Conservation (phyloP, 2,113 vertebrate species). For the Cololabis saira region DNA sequence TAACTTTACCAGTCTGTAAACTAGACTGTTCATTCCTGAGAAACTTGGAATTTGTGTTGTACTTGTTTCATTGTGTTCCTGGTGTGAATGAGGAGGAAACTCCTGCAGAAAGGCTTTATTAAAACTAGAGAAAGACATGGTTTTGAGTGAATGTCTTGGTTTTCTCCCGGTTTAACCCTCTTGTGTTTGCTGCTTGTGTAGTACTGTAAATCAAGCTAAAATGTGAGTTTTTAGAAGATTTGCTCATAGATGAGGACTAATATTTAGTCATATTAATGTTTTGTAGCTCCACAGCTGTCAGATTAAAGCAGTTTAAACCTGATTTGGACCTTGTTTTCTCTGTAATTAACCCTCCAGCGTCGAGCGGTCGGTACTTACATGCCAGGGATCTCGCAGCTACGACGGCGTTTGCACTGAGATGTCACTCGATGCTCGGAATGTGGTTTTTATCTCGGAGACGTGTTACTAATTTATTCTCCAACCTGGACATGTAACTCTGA, state of each 20-base stretch:
- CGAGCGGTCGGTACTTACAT: constrained; percentile 78
- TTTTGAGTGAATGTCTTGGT: constrained; percentile 81
- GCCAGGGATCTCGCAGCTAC: constrained; percentile 85
- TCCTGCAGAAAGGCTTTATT: no score
- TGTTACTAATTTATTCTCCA: constrained; percentile 97
- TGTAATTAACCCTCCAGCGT: constrained; percentile 52
- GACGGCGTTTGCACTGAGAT: constrained; percentile 94
- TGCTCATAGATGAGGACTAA: constrained; percentile 90
- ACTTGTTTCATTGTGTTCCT: constrained; percentile 55
- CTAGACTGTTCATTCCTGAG: constrained; percentile 81
- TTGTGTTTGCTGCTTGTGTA: constrained; percentile 92
- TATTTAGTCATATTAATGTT: constrained; percentile 84
- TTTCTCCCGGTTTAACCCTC: constrained; percentile 81
- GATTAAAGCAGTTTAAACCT: constrained; percentile 64
- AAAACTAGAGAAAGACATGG: constrained; percentile 59
- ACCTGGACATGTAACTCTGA: constrained; percentile 39
- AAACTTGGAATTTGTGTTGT: constrained; percentile 85
- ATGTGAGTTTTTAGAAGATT: constrained; percentile 93
- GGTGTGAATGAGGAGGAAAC: no score
- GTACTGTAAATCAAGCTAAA: constrained; percentile 94
- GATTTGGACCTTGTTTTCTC: constrained; percentile 54
- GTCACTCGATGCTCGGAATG: constrained; percentile 84
- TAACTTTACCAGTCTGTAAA: constrained; percentile 56
- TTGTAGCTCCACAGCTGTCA: constrained; percentile 80
- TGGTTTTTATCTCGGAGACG: constrained; percentile 82